Conservation (phyloP, 2,113 vertebrate genomes). For the Macrotis lagotis region DNA sequence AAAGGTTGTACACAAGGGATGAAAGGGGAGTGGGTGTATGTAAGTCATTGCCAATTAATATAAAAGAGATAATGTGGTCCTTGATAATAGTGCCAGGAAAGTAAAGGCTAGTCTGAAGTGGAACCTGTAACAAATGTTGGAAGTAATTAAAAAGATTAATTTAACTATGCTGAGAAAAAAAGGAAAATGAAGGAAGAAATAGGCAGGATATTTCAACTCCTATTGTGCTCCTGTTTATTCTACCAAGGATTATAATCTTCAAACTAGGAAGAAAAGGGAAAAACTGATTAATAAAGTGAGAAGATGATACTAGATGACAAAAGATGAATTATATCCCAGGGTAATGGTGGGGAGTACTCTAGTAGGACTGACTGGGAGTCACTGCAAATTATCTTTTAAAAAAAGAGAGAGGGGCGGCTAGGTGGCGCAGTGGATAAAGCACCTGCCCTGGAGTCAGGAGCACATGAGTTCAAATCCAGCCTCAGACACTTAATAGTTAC, state of each 20-base stretch:
- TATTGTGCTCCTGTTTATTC: background rate
- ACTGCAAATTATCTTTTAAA: background rate
- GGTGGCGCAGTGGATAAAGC: too few relatives aligned
- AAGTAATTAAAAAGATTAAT: background rate
- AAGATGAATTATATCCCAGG: background rate
- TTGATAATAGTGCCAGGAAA: background rate
- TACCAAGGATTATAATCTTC: background rate
- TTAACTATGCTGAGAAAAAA: background rate
- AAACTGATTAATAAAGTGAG: background rate
- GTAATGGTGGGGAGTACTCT: background rate
- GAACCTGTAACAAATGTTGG: background rate
- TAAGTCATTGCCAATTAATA: background rate
- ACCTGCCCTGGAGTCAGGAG: too few relatives aligned
- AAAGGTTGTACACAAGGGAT: background rate
- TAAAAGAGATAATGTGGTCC: background rate
- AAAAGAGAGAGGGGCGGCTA: too few relatives aligned
- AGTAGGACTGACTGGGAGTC: background rate
- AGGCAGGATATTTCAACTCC: background rate
- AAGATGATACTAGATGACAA: background rate
- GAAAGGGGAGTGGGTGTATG: background rate
- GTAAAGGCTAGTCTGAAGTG: background rate
- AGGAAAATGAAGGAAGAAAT: background rate
- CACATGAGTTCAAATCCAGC: too few relatives aligned
- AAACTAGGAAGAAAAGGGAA: background rate
- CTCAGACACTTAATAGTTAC: too few relatives aligned